Evolutionary conservation across 2,113 vertebrate species (phyloP).

Genomic region (Rostratula benghalensis): DNA sequence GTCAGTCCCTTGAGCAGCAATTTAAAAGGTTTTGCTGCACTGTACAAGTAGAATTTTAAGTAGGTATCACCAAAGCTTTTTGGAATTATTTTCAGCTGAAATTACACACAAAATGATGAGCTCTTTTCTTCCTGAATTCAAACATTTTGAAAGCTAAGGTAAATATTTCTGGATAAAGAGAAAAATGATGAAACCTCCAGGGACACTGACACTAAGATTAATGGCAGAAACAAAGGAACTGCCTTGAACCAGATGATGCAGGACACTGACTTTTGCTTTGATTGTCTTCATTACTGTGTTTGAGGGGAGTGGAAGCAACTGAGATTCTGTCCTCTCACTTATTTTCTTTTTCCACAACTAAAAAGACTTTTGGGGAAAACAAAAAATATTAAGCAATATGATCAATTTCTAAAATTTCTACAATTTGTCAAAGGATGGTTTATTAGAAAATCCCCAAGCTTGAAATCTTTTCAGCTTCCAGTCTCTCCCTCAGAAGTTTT

Average conservation of each 20-base stretch:
- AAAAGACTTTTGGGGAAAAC: neutral
- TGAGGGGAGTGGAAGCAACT: neutral
- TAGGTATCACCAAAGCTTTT: neutral
- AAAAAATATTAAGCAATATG: neutral
- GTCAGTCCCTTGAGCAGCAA: neutral
- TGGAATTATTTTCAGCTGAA: constrained; percentile 10
- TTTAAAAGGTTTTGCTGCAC: neutral
- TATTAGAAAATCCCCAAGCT: neutral
- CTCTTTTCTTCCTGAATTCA: neutral
- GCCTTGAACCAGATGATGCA: neutral
- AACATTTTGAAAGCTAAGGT: neutral
- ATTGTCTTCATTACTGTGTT: neutral
- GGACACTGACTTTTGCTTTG: neutral
- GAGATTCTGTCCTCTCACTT: neutral
- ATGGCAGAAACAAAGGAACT: neutral
- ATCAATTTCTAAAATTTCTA: neutral
- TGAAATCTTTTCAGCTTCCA: neutral
- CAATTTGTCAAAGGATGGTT: accelerated
- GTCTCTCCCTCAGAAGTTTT: neutral
- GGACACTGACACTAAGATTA: neutral
- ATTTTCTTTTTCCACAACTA: neutral
- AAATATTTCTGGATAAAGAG: constrained; percentile 9
- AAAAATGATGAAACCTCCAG: neutral
- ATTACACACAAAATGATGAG: neutral
- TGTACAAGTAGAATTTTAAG: neutral